Base-by-base conservation (phyloP, 2,888 invertebrate species). In the Nysson spinosus region DNA sequence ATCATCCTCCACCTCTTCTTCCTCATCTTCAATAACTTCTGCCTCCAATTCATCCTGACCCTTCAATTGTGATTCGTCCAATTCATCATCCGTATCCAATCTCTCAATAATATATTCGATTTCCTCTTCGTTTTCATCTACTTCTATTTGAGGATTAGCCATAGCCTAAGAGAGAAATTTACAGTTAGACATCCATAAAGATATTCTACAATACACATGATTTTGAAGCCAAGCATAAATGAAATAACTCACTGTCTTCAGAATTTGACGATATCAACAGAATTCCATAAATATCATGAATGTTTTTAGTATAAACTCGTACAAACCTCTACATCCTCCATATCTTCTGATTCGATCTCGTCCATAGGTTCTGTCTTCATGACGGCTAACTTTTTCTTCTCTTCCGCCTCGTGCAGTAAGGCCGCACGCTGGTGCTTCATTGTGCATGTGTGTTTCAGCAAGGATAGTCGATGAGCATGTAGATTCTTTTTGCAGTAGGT, bases 381-480 rank as follows among this genome's bases (percentile, higher is more conserved):
- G 0, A 32, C 26, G 0, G 49, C 51, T n/a, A 64, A 54, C 11
- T 72, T 69, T 20, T 72, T 77, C 44, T 55, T 66, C 7, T 64
- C 58, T 26, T 75, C 75, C 7, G 47, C 60, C 12, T 81, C 78
- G 50, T 83, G 71, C 49, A 76, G 37, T 16, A 84, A 63, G 12
- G 85, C 84, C 3, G 86, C 81, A 74, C 90, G 89, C 66, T 90
- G 90, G 80, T 91, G 91, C 56, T 90, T 88, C 77, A 90, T 89
- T 0, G 91, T 91, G 60, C 90, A 90, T 34, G 90, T 91, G 71
- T 91, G 91, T 69, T 91, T 91, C 34, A 91, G 72, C 32, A 91
- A 83, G 49, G 90, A 91, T 7, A 91, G 81, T 54, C 91, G 86
- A 83, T 91, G 91, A 3, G 91, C 91, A 79, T 91, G 91, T 19